A percentile compares a stretch with the other conserved stretches of the same genome.
Conservation (phyloP, 2,113 vertebrate species). For the Strix aluco region DNA sequence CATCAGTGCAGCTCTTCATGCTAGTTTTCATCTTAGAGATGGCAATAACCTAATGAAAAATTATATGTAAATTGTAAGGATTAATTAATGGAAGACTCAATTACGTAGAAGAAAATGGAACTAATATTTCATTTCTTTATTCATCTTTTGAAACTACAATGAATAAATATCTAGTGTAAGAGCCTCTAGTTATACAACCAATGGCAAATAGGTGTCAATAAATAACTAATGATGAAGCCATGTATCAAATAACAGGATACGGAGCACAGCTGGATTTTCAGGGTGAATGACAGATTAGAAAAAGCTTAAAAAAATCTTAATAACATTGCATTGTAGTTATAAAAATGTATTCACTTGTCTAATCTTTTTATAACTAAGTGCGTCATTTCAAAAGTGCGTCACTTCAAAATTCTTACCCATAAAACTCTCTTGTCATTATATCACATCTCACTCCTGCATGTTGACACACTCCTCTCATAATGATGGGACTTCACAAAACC, state of each 20-base stretch:
- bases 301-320: neutral
- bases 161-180: neutral
- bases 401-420: neutral
- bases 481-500: neutral
- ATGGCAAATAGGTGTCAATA: neutral
- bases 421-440: neutral
- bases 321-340: neutral
- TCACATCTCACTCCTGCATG: neutral
- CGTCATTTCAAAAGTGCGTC: neutral
- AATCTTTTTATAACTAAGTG: neutral
- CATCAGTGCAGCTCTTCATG: neutral
- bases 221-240: neutral
- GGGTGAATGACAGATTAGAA: neutral
- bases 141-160: neutral
- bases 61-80: neutral
- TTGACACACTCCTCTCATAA: neutral
- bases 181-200: neutral
- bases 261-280: neutral
- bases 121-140: neutral
- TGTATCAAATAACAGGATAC: neutral
- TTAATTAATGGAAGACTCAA: neutral
- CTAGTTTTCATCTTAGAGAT: neutral
- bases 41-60: neutral
- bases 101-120: neutral
- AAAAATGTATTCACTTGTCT: neutral